Base-by-base conservation (phyloP, 2,888 invertebrate genomes). In the Sinhomidia bicolor region DNA sequence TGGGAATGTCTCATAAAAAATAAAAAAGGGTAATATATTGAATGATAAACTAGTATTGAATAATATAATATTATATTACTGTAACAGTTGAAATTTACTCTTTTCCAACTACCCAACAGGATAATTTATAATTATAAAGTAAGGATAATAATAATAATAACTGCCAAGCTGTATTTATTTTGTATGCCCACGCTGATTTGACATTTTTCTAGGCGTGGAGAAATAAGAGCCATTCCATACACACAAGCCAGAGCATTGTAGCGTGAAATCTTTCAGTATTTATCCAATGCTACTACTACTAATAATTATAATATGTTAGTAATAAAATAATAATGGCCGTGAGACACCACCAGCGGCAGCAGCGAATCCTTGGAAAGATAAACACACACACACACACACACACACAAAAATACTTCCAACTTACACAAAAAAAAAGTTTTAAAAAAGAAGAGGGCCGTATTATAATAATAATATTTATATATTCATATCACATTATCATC, bases 201-300 rank as follows among this genome's bases (percentile, higher is more conserved):
- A 65, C 65, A 20, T 65, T 65, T 65, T 65, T 65, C 65, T n/a
- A 65, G 65, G 65, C 65, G 65, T 65, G 65, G 65, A 62, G 23
- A n/a, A 36, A 36, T 36, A 36, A n/a, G n/a, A n/a, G n/a, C 29
- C 60, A 60, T 60, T 60, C 60, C 20, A 23, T 9, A 9, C 23
- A n/a, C n/a, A n/a, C n/a, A n/a, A n/a, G n/a, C n/a, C n/a, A n/a
- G 36, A 36, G 4, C 36, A 3, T 36, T 36, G 3, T 36, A 36
- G 7, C 7, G 36, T 36, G 7, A 36, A 36, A 36, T 51, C 51
- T 51, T 51, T 51, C 51, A 51, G n/a, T 51, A 51, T 51, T 12
- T 51, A 51, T 51, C 54, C 14, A 54, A 54, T 54, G 14, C 17
- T 17, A 6, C n/a, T 14, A 47, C 47, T 14, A 10, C 14, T 6